These are phyloP conservation scores for Chaetophractus vellerosus DNA, from an alignment of 2,797 vertebrate species.

Conservation along the genomic window DNA sequence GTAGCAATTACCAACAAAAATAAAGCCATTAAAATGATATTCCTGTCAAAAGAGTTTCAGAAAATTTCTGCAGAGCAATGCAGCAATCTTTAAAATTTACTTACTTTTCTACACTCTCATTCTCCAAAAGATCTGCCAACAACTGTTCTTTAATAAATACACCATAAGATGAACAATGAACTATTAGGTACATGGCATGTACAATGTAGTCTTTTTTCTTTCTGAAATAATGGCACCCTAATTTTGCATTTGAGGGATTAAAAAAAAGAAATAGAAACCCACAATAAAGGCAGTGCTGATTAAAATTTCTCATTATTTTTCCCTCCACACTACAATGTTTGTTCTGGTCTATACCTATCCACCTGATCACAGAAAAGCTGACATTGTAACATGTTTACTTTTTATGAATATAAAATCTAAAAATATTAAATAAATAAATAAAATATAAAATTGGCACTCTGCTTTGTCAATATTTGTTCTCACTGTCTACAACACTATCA, in stretches of 20 bases:
- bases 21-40: slow-evolving; percentile 19
- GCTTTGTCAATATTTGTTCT: background rate
- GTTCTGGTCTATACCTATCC: background rate
- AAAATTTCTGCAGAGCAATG: background rate
- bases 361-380: background rate
- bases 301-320: background rate
- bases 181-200: background rate
- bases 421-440: no score
- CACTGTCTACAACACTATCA: background rate
- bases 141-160: slow-evolving; percentile 16
- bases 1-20: slow-evolving; percentile 42
- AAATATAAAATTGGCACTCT: no score
- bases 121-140: background rate
- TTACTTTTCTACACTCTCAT: background rate
- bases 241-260: background rate
- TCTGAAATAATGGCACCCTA: background rate
- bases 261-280: slow-evolving; percentile 29
- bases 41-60: slow-evolving; percentile 37
- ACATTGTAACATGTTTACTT: background rate
- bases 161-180: background rate
- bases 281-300: background rate
- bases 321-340: background rate
- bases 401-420: background rate
- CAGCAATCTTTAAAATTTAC: background rate
- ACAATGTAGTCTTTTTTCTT: background rate